Evolutionary conservation across 1,140 invertebrate genomes (phyloP), one percentile per base, ranked within the genome.

Genomic region (Danaus melanippus): DNA sequence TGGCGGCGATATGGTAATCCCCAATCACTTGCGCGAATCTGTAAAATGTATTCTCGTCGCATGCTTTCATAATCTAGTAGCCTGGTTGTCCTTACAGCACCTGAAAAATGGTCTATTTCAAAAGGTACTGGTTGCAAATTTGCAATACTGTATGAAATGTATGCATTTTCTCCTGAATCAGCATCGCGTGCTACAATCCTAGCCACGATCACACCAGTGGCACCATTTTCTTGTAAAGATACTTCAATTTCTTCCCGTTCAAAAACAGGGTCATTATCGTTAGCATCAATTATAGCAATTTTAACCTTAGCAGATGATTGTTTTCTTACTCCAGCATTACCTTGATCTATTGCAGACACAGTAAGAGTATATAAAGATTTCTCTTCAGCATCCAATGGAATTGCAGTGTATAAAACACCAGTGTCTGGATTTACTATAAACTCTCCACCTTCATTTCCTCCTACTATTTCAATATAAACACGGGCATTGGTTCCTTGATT

Each of bases 81-180:
- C 62, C 92, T 90, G 0, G 92, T 95, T 0, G 96, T 96, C 68
- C 89, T 92, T 0, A 99, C 92, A 10, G 94, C 89, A 0, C 98
- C 98, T 8, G 94, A 94, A 79, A 98, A 98, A 67, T 95, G 95
- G 73, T 99, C 97, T 50, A 99, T 96, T 65, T 96, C 94, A 83
- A 99, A 99, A 15, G 97, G 97, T 3, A 97, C 92, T 42, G 92
- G 92, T 66, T 94, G 92, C 10, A 96, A 87, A 84, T 98, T 97
- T 15, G 94, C 95, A 66, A 98, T 94, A 60, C 94, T 95, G 87
- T 97, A 99, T 0, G 95, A 96, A 64, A 99, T 93, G 81, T 96
- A 96, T 10, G 96, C 95, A 86, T 99, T 99, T 72, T 98, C 96
- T 1, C 95, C 96, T 4, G 92, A 92, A 82, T 99, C 98, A 10